phyloP scores from a whole-genome alignment of 2,888 invertebrate species.

The Amphipoea oculea region DNA sequence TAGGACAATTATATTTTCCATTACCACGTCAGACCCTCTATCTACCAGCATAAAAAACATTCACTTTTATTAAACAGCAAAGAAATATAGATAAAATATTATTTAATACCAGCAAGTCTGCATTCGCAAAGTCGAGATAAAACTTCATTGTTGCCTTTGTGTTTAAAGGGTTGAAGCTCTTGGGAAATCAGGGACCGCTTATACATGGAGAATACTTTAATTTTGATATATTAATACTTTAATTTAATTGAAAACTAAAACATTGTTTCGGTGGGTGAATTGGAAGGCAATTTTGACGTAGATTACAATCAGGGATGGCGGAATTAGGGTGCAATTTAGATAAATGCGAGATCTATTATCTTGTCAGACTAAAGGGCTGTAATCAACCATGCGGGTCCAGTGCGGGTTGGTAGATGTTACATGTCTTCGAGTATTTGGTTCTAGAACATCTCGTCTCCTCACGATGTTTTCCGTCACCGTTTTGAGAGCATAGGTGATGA shows the following conservation, averaged over 20 bases:
- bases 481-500: no score
- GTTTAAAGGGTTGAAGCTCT: conserved; percentile 53
- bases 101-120: conserved; percentile 10
- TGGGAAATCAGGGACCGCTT: conserved; percentile 54
- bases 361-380: background rate
- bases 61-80: background rate
- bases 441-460: background rate
- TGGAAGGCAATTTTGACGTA: background rate
- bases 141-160: conserved; percentile 45
- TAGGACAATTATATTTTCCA: no score
- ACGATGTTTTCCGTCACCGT: no score
- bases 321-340: background rate
- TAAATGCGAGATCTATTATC: background rate
- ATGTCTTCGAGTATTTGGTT: background rate
- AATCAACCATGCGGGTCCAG: background rate
- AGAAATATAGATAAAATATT: conserved; percentile 23
- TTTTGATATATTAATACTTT: conserved; percentile 24
- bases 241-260: background rate
- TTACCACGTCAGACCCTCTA: background rate
- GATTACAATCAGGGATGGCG: no score
- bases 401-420: background rate
- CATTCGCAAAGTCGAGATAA: conserved; percentile 37
- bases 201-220: conserved; percentile 19
- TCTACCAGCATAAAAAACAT: conserved; percentile 4
- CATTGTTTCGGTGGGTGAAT: background rate